These are phyloP conservation scores for Papilio polytes DNA, from an alignment of 1,140 invertebrate genomes.

Conservation along the genomic window DNA sequence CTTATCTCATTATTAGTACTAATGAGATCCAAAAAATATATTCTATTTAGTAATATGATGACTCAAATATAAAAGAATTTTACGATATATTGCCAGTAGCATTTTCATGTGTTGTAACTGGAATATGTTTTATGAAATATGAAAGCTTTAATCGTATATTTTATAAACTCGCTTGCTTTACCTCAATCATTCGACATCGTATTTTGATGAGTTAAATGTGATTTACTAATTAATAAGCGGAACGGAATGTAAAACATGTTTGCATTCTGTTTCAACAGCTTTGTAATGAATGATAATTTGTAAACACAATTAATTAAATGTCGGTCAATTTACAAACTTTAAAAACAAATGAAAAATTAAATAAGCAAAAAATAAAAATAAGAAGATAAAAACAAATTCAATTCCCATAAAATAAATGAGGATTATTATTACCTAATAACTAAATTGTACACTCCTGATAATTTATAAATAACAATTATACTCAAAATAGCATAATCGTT, in stretches of 20 bases:
- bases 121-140: background rate
- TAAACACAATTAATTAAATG: conserved; percentile 11
- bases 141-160: background rate
- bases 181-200: background rate
- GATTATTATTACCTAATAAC: background rate
- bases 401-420: background rate
- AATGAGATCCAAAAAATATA: background rate
- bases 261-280: conserved; percentile 10
- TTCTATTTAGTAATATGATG: background rate
- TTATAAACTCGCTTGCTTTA: too few relatives aligned
- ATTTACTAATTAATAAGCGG: conserved; percentile 20
- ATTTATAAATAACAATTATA: background rate
- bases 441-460: background rate
- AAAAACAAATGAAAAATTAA: background rate
- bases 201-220: conserved; percentile 5
- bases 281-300: conserved; percentile 22
- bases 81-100: background rate
- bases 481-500: background rate
- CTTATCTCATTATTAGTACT: background rate
- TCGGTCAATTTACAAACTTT: background rate
- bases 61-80: background rate
- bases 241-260: conserved; percentile 16
- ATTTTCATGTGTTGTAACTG: background rate
- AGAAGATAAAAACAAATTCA: background rate
- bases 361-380: background rate